Evolutionary conservation across 2,888 invertebrate species (phyloP).

Genomic region (Myopa tessellatipennis): DNA sequence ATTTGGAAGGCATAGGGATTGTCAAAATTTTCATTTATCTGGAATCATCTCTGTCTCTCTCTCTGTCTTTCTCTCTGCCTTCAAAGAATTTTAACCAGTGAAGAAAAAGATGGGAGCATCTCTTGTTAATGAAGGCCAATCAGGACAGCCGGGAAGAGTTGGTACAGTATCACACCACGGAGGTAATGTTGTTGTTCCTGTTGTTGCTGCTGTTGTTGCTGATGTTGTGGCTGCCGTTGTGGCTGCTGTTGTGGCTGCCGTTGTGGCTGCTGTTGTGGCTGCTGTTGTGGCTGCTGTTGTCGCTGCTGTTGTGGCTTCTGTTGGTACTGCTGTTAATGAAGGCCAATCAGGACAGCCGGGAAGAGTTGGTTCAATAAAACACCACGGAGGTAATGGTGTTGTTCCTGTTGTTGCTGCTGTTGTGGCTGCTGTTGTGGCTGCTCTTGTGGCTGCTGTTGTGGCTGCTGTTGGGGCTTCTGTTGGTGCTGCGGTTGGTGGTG

Average conservation of each 20-base stretch:
- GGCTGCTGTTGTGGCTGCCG: neutral
- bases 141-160: neutral
- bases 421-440: too few relatives aligned
- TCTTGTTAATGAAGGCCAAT: neutral
- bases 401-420: neutral
- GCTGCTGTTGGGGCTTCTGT: conserved; percentile 22
- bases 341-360: neutral
- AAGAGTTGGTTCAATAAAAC: neutral
- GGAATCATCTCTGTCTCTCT: too few relatives aligned
- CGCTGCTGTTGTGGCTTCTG: too few relatives aligned
- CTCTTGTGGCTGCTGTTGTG: neutral
- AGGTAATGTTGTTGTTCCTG: too few relatives aligned
- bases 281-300: too few relatives aligned
- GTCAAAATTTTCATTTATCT: too few relatives aligned
- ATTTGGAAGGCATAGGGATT: too few relatives aligned
- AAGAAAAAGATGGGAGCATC: too few relatives aligned
- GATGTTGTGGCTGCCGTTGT: too few relatives aligned
- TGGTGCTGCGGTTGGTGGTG: conserved; percentile 6
- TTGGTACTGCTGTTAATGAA: neutral
- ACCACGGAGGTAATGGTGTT: neutral
- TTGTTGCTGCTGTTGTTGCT: conserved; percentile 1
- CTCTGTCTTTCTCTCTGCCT: too few relatives aligned
- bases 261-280: neutral
- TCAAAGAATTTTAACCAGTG: too few relatives aligned
- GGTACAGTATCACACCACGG: too few relatives aligned